Evolutionary conservation across 53 echinoderm and acorn worm genomes (phyloP), one percentile per base, ranked within the genome.

Genomic region (Pentamera pediparva): DNA sequence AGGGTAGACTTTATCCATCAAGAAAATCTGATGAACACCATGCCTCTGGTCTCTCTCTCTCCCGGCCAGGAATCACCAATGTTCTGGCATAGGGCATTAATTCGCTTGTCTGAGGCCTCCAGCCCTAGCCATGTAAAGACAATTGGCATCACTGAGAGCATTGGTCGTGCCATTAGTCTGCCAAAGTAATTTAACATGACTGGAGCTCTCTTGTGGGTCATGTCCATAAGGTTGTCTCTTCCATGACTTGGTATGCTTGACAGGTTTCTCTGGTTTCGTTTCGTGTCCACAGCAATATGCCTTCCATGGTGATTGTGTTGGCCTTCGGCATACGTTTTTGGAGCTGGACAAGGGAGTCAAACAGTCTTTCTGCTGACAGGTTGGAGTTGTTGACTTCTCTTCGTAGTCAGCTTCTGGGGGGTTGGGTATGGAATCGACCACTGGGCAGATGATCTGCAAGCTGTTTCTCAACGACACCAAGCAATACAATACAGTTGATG

Each of bases 241-340:
- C 47, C 49, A 15, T 70, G n/a, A 22, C 13, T 11, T 3, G 70
- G 45, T 40, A 70, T 9, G 13, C 45, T 45, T 2, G 6, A 11
- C 5, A 70, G 27, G 5, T 47, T 8, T 17, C 6, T 22, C 20
- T 13, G 7, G 70, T 70, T 24, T 70, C 25, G 27, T 70, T 70
- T n/a, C 47, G 70, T 3, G 43, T 40, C 22, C 49, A 70, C 45
- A 70, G 22, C 32, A 70, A 27, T 2, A 47, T 45, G 45, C 70
- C 49, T 40, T 70, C 70, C 70, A 70, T 45, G 20, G 43, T 45
- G 6, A 70, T 40, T 21, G 70, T 70, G 49, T 45, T 70, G 7
- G 70, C 70, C 19, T 70, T 70, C 47, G 70, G 70, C 49, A 40
- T 64, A 10, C 37, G 45, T 26, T 47, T 70, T 47, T 45, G 43